Percentiles rank a stretch among this genome's conserved stretches.
These are phyloP conservation scores for Drosophila varians DNA, from an alignment of 1,140 invertebrate genomes.

Conservation along the genomic window DNA sequence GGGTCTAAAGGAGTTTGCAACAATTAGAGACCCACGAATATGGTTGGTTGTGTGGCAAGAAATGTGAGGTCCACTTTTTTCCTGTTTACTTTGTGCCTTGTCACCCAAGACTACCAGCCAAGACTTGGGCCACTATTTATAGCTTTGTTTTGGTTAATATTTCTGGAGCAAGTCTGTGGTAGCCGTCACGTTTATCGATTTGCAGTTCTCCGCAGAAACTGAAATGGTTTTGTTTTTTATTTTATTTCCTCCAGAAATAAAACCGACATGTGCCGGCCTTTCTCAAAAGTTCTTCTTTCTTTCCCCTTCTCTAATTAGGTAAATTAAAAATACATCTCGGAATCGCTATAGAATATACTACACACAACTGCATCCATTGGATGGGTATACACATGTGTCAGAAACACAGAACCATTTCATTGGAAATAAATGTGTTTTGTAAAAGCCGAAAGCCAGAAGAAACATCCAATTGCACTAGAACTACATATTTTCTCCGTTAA, in stretches of 20 bases:
- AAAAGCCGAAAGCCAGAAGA: constrained; percentile 12
- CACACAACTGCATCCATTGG: constrained; percentile 12
- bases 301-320: constrained; percentile 63
- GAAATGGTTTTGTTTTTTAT: constrained; percentile 38
- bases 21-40: constrained; percentile 52
- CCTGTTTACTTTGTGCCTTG: constrained; percentile 26
- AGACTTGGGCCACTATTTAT: constrained; percentile 49
- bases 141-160: constrained; percentile 44
- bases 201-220: constrained; percentile 37
- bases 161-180: constrained; percentile 31
- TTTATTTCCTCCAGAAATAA: constrained; percentile 35
- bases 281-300: constrained; percentile 26
- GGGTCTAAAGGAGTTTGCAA: constrained; percentile 20
- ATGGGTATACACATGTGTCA: constrained; percentile 35
- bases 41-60: constrained; percentile 13
- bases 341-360: constrained; percentile 10
- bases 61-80: constrained; percentile 32
- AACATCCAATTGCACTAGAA: neutral
- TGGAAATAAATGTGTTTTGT: constrained; percentile 54
- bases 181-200: constrained; percentile 67
- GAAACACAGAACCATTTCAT: constrained; percentile 40
- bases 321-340: constrained; percentile 71
- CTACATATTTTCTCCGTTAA: neutral
- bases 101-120: too few species aligned
- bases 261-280: constrained; percentile 42